Conservation (phyloP, 2,888 invertebrate genomes). For the Andrena praecox region DNA sequence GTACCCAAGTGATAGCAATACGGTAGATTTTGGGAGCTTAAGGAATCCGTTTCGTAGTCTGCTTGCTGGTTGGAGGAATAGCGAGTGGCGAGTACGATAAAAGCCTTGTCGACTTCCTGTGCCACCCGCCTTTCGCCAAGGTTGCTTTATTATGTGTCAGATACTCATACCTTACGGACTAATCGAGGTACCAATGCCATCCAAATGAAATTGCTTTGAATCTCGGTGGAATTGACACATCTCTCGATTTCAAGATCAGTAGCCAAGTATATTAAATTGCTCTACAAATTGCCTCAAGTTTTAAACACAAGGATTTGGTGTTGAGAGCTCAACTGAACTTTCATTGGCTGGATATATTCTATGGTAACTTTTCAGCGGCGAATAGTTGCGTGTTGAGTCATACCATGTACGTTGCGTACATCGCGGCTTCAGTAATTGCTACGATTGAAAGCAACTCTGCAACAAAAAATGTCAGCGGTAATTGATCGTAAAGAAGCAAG, state of each 20-base stretch:
- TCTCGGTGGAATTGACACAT: not conserved
- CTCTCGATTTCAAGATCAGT: not conserved
- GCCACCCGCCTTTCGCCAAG: constrained; percentile 82
- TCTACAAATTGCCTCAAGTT: not conserved
- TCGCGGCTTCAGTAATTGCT: constrained; percentile 36
- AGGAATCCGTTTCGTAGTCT: constrained; percentile 48
- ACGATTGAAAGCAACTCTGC: constrained; percentile 27
- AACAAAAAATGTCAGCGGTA: constrained; percentile 21
- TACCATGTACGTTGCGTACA: constrained; percentile 20
- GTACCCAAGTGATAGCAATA: not conserved
- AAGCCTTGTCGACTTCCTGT: constrained; percentile 84
- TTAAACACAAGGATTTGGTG: not conserved
- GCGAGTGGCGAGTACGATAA: constrained; percentile 76
- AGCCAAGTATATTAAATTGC: not conserved
- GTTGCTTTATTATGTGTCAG: constrained; percentile 79
- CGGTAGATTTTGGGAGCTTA: constrained; percentile 25
- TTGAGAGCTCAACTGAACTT: not conserved
- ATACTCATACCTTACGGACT: constrained; percentile 75
- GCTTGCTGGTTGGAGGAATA: constrained; percentile 58
- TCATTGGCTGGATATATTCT: not conserved
- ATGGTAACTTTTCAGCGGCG: constrained; percentile 30
- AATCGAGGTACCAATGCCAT: constrained; percentile 76
- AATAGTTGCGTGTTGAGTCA: constrained; percentile 43
- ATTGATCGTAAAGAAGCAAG: constrained; percentile 36
- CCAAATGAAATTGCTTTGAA: constrained; percentile 27